These are phyloP conservation scores for Typhlomys cinereus DNA, from an alignment of 2,113 vertebrate genomes.

Conservation along the genomic window DNA sequence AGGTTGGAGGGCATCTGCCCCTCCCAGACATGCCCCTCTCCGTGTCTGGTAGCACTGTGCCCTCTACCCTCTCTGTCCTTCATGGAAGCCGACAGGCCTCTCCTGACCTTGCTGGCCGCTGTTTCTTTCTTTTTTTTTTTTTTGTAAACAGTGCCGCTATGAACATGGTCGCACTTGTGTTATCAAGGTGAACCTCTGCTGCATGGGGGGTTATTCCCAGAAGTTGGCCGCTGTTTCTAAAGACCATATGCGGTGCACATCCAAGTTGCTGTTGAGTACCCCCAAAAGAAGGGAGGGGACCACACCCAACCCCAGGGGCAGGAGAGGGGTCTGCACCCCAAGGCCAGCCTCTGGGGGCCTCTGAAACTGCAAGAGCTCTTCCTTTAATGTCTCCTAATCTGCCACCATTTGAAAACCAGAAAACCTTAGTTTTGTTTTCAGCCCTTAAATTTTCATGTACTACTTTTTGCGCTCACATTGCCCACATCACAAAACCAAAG, in stretches of 20 bases:
- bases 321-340: background rate
- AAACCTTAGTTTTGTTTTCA: background rate
- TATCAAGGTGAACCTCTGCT: no score
- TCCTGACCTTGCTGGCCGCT: background rate
- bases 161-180: no score
- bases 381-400: background rate
- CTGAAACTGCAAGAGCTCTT: background rate
- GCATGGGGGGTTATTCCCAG: no score
- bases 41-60: no score
- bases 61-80: no score
- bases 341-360: no score
- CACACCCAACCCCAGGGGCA: no score
- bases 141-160: no score
- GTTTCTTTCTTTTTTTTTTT: no score
- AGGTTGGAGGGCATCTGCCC: accelerated
- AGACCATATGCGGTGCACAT: no score
- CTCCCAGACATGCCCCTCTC: background rate
- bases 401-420: background rate
- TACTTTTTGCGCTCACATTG: background rate
- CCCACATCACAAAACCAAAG: background rate
- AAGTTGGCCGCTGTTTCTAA: no score
- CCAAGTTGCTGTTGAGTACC: no score
- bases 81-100: background rate
- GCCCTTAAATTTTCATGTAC: background rate
- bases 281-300: background rate